A percentile compares a stretch with the other conserved stretches of the same genome.
phyloP scores from a whole-genome alignment of 2,888 invertebrate genomes.

The Euzophera pinguis region DNA sequence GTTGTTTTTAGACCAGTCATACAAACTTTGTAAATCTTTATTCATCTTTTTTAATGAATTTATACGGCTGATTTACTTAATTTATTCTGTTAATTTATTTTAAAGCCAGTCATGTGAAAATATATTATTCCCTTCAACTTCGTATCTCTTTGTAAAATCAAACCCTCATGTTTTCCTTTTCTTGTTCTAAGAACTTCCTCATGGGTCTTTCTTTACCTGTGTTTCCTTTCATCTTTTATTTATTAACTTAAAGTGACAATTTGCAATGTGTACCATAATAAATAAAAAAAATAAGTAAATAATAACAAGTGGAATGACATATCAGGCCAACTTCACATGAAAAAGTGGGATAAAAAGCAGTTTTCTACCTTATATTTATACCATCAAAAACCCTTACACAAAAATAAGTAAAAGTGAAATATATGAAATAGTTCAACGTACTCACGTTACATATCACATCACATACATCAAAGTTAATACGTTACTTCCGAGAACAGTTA shows the following conservation, averaged over 20 bases:
- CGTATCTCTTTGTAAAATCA: background rate
- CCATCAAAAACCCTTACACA: too few species aligned
- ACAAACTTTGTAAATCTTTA: too few species aligned
- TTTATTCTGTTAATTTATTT: background rate
- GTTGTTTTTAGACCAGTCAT: too few species aligned
- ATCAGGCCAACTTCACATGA: too few species aligned
- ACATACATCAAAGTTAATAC: background rate
- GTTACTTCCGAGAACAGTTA: slow-evolving; percentile 21
- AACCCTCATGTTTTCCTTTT: background rate
- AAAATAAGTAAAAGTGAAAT: too few species aligned
- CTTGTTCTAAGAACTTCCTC: slow-evolving; percentile 1
- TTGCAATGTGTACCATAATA: too few species aligned
- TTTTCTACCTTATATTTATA: too few species aligned
- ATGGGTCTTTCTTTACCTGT: background rate
- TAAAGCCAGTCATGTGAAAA: background rate
- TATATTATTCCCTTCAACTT: background rate
- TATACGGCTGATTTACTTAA: background rate
- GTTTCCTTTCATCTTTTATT: background rate
- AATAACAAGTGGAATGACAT: too few species aligned
- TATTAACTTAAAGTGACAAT: background rate
- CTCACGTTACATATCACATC: background rate
- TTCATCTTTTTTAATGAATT: too few species aligned
- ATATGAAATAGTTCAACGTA: background rate
- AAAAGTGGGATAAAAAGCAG: too few species aligned
- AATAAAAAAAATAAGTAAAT: too few species aligned